Base-by-base conservation (phyloP, 2,888 invertebrate species). In the Hirudinaria manillensis region DNA sequence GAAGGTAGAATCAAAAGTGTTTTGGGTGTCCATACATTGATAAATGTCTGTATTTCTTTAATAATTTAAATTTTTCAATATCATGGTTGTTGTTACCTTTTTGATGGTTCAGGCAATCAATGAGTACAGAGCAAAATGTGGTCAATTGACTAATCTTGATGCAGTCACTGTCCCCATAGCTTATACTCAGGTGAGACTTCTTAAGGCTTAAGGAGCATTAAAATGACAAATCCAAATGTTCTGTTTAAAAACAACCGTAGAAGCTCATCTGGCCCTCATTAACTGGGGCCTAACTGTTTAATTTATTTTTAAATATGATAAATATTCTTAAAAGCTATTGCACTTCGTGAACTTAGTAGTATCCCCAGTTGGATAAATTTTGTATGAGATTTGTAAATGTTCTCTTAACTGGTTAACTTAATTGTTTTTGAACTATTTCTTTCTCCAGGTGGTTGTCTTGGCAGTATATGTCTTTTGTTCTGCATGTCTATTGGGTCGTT, bases 1-100 rank as follows among this genome's bases (percentile, higher is more conserved):
- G 55, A 61, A 24, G 75, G 75, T 24, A 45, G 70, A 67, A 70
- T 70, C 7, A 75, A 75, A 67, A 53, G 53, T 29, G 32, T n/a
- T 16, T 4, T 53, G 10, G 56, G 53, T 6, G 66, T 32, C 3
- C 75, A 66, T 34, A 75, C 34, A 6, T 38, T 75, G 51, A 29
- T 70, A 29, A 3, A 29, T 24, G 75, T 75, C 53, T 6, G 36
- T 45, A 51, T 29, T 70, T 21, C n/a, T 16, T 32, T 3, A 51
- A 16, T 19, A n/a, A 38, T 19, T 16, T 38, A 19, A 16, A 29
- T 38, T 29, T 10, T 7, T 38, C 6, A 24, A 16, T 19, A 19
- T 6, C 21, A 24, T 70, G 36, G 45, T 38, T 7, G 61, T 16
- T 72, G 34, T 24, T 72, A 24, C 61, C 16, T 13, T n/a, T 72